Conservation (phyloP, 2,888 invertebrate species). For the Neoaliturus tenellus region DNA sequence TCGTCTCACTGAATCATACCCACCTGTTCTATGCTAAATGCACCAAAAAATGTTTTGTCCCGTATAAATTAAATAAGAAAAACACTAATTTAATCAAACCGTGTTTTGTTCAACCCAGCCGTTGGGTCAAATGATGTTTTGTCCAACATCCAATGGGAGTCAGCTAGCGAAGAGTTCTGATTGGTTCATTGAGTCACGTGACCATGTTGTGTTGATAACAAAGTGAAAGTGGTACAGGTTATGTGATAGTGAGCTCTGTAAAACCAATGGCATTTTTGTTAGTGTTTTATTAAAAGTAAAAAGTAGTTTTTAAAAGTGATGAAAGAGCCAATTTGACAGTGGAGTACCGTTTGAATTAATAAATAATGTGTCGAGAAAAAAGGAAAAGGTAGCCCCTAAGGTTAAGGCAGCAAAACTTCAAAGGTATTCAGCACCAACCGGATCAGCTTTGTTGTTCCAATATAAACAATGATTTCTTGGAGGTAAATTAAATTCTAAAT, state of each 20-base stretch:
- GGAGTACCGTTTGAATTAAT: background rate
- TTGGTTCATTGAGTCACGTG: constrained; percentile 49
- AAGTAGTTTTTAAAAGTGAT: background rate
- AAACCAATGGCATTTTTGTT: constrained; percentile 4
- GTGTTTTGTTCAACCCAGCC: constrained; percentile 36
- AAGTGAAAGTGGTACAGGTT: constrained; percentile 28
- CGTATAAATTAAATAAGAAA: constrained; percentile 45
- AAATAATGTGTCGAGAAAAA: background rate
- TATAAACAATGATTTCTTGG: too few relatives aligned
- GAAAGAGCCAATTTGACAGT: background rate
- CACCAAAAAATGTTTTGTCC: constrained; percentile 45
- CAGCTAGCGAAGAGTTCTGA: constrained; percentile 44
- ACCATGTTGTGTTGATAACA: constrained; percentile 39
- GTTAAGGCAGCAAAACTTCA: background rate
- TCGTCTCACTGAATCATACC: constrained; percentile 31
- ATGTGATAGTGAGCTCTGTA: constrained; percentile 8
- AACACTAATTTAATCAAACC: constrained; percentile 51
- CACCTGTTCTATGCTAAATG: constrained; percentile 49
- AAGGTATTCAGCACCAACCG: constrained; percentile 10
- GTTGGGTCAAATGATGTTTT: constrained; percentile 41
- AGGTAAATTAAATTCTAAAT: too few relatives aligned
- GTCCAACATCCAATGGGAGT: constrained; percentile 54
- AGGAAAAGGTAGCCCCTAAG: background rate
- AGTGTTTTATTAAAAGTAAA: background rate
- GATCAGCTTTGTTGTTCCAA: background rate